Evolutionary conservation across 2,113 vertebrate genomes (phyloP).

Genomic region (Rissa tridactyla): DNA sequence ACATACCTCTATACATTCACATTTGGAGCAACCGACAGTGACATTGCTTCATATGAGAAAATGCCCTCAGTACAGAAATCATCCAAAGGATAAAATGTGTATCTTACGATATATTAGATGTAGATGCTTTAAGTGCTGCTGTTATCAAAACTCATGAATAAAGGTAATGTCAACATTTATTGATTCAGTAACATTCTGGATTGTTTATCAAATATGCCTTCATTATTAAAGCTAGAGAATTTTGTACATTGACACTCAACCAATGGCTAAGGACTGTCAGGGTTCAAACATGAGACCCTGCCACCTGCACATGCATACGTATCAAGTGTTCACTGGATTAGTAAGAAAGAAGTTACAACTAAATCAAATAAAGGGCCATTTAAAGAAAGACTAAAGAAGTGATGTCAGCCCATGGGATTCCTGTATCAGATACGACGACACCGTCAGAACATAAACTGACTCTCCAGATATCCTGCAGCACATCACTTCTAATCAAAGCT

Average conservation of each 20-base stretch:
- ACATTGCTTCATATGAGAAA: background rate
- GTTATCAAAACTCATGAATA: background rate
- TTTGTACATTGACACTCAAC: background rate
- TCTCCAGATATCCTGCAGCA: background rate
- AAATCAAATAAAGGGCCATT: background rate
- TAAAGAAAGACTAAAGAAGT: background rate
- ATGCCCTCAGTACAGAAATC: background rate
- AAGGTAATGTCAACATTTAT: background rate
- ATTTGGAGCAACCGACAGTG: background rate
- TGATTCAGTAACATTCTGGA: background rate
- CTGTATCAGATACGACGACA: background rate
- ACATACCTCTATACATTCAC: background rate
- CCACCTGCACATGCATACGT: constrained; percentile 14
- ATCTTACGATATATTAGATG: background rate
- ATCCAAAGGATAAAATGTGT: background rate
- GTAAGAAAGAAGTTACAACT: background rate
- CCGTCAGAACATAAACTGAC: background rate
- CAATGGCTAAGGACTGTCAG: background rate
- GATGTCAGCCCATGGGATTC: background rate
- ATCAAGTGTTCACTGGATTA: background rate
- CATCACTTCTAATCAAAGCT: background rate
- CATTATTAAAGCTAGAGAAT: background rate
- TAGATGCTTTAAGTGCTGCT: background rate
- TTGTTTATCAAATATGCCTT: background rate
- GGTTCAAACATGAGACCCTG: background rate